Conservation (phyloP, 2,888 invertebrate species). For the Papilio elwesi region DNA sequence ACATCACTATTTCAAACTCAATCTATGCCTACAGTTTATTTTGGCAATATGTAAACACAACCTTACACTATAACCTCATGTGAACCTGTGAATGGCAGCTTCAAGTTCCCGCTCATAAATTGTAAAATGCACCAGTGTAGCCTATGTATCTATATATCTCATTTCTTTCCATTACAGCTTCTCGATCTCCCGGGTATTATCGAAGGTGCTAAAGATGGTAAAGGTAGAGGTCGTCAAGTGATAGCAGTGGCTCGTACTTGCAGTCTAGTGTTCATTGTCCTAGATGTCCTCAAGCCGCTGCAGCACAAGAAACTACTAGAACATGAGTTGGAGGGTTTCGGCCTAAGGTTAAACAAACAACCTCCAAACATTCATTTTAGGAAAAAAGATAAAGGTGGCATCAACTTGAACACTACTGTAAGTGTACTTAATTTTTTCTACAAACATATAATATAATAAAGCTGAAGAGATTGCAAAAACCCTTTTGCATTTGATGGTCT, state of each 20-base stretch:
- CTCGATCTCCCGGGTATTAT: slow-evolving; percentile 99
- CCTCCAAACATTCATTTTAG: slow-evolving; percentile 98
- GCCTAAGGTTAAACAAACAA: slow-evolving; percentile 96
- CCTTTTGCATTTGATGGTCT: no score
- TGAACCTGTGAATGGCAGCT: no score
- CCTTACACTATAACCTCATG: no score
- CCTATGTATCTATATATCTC: no score
- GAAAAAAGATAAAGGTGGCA: slow-evolving; percentile 99
- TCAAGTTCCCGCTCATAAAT: no score
- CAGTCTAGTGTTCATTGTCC: slow-evolving; percentile 97
- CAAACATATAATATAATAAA: neutral
- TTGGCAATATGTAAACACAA: no score
- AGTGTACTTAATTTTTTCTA: slow-evolving; percentile 48
- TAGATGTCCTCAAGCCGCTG: slow-evolving; percentile 98
- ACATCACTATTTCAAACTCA: no score
- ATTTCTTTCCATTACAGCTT: slow-evolving; percentile 83
- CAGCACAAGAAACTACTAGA: slow-evolving; percentile 98
- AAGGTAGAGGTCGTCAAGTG: slow-evolving; percentile 99
- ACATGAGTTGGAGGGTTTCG: slow-evolving; percentile 99
- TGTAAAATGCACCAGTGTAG: neutral
- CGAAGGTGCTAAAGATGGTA: slow-evolving; percentile 99
- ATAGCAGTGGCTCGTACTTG: slow-evolving; percentile 99
- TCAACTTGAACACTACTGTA: slow-evolving; percentile 96
- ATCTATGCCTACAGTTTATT: no score
- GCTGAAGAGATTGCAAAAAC: no score